Conservation (phyloP, 2,113 vertebrate genomes). For the Anoplopoma fimbria region DNA sequence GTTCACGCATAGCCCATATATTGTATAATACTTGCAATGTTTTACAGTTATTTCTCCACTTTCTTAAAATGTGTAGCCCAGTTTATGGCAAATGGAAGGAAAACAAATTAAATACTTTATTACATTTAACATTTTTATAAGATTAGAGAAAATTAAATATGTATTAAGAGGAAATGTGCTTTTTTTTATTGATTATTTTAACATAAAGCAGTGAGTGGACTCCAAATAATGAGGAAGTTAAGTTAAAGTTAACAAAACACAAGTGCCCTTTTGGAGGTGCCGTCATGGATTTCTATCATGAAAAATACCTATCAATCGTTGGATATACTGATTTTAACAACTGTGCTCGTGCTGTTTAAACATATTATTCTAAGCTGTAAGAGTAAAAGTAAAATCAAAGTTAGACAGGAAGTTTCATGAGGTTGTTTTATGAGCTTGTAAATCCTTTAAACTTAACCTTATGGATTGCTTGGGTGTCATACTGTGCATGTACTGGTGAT, state of each 20-base stretch:
- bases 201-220: background rate
- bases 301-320: constrained; percentile 21
- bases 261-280: background rate
- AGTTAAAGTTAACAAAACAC: background rate
- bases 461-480: background rate
- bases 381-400: background rate
- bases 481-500: background rate
- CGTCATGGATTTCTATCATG: constrained; percentile 1
- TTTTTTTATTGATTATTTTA: background rate
- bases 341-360: constrained; percentile 27
- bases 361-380: background rate
- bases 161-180: background rate
- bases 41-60: background rate
- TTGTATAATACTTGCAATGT: background rate
- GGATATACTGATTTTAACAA: constrained; percentile 23
- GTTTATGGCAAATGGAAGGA: background rate
- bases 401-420: background rate
- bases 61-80: background rate
- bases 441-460: background rate
- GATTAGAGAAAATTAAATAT: background rate
- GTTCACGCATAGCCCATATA: background rate
- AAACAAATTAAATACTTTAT: background rate
- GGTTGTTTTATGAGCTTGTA: background rate
- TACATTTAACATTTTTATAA: background rate
- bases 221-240: constrained; percentile 5